Conservation (phyloP, 2,113 vertebrate species). For the Chiloscyllium plagiosum region DNA sequence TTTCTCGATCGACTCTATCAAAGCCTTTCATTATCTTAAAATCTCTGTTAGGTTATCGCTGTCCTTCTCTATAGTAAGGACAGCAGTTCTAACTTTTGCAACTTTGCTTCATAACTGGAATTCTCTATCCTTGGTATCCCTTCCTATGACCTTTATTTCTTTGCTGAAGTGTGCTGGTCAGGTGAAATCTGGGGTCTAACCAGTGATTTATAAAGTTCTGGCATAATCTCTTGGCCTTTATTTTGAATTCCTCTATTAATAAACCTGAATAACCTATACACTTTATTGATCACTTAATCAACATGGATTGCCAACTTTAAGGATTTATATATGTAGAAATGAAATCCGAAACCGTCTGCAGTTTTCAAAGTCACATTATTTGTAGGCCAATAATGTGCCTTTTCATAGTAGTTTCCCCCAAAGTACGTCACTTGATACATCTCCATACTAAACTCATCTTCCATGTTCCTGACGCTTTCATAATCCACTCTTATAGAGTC, state of each 20-base stretch:
- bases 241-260: background rate
- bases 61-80: too few species aligned
- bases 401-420: background rate
- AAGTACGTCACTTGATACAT: background rate
- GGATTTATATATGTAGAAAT: background rate
- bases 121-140: background rate
- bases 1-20: background rate
- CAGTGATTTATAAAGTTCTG: background rate
- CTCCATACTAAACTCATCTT: background rate
- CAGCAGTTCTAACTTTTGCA: background rate
- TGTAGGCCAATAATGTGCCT: background rate
- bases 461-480: too few species aligned
- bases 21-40: background rate
- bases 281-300: background rate
- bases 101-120: background rate
- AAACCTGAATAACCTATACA: background rate
- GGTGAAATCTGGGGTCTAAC: background rate
- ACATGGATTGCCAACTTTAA: background rate
- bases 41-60: background rate
- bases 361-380: background rate
- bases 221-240: background rate
- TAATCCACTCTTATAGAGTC: too few species aligned
- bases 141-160: background rate
- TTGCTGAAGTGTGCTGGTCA: background rate
- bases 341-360: background rate